These are phyloP conservation scores for Amphiprion clarkii DNA, from an alignment of 2,797 vertebrate species.

Conservation along the genomic window DNA sequence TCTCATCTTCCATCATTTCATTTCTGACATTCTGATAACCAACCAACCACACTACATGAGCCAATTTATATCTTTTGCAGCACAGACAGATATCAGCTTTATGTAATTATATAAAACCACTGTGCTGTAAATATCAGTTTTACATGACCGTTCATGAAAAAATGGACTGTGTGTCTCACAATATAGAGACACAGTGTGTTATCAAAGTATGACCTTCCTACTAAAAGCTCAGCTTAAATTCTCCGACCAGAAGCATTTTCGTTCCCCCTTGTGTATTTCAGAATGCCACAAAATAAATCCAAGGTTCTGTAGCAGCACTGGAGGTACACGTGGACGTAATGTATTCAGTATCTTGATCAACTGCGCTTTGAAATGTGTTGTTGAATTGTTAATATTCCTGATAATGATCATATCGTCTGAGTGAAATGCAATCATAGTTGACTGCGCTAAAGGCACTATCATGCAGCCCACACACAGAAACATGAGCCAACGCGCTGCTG, in stretches of 20 bases:
- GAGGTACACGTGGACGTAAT: background rate
- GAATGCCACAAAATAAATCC: conserved; percentile 23
- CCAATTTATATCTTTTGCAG: conserved; percentile 10
- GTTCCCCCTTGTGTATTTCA: conserved; percentile 26
- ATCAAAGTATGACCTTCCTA: background rate
- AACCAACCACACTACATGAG: background rate
- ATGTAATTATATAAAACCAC: background rate
- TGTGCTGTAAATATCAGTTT: background rate
- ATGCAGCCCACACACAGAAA: conserved; percentile 43
- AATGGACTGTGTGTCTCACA: no score
- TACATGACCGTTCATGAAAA: background rate
- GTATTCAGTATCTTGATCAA: conserved; percentile 23
- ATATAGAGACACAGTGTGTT: background rate
- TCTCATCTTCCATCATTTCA: background rate
- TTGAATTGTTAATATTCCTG: conserved; percentile 23
- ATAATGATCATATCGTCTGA: conserved; percentile 43
- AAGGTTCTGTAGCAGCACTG: conserved; percentile 6
- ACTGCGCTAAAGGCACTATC: conserved; percentile 20
- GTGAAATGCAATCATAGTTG: conserved; percentile 27
- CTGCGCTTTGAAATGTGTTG: conserved; percentile 32
- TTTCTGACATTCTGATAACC: background rate
- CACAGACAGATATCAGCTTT: background rate
- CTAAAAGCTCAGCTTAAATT: conserved; percentile 13
- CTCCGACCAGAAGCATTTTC: background rate
- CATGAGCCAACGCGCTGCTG: conserved; percentile 32